Evolutionary conservation across 2,888 invertebrate species (phyloP), one percentile per base, ranked within the genome.

Genomic region (Polyploca ridens): DNA sequence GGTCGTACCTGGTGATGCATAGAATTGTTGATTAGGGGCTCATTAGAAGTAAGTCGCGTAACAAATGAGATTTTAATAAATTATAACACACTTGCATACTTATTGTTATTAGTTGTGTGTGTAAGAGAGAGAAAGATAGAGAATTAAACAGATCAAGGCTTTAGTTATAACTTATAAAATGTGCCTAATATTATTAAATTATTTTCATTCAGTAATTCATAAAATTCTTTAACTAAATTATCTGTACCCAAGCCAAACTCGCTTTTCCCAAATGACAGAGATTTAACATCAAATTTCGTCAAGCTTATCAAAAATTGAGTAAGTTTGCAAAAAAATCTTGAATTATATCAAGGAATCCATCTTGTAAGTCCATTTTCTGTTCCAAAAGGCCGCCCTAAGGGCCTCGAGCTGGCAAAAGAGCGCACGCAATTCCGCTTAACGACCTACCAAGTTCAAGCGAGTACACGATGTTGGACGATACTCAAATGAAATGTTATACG

Each of bases 371-470:
- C 57, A 61, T 59, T 58, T 63, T 49, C 49, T 60, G 44, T 65
- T 63, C 44, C 60, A 64, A 61, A 63, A 61, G 64, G 59, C 49
- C 46, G 64, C 63, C 35, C 61, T 58, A 64, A 63, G 46, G 46
- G n/a, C 10, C n/a, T 46, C 7, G 46, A n/a, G n/a, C 14, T n/a
- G 46, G 46, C 46, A 46, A 62, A 67, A 64, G 64, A 64, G 59
- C 38, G 63, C 54, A 38, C 49, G 58, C 16, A 57, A 64, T 61
- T 62, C 57, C 16, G 35, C 59, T 67, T 63, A 63, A 46, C 46
- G 46, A 46, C n/a, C 46, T n/a, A 46, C n/a, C 0, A n/a, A 46
- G 46, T 46, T 46, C 46, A 46, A 46, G 46, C 46, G 46, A 44
- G 44, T 46, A 7, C 14, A 44, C 14, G 46, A 46, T 46, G 46